phyloP scores from a whole-genome alignment of 2,888 invertebrate genomes.

The Nephrotoma appendiculata region DNA sequence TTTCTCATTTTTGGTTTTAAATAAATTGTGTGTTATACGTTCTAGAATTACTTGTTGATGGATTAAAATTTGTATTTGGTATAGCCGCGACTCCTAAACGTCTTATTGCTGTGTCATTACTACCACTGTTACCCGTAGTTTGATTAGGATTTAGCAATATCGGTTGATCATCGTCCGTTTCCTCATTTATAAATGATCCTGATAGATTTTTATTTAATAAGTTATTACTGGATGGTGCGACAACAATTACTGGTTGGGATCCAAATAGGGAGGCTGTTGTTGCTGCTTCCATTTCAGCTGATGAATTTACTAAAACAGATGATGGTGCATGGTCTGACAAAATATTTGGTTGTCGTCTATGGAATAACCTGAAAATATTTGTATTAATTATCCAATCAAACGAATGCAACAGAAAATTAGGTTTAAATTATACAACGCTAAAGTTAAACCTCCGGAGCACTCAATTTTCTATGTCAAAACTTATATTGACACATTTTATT shows the following conservation, averaged over 20 bases:
- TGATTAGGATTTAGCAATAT: constrained; percentile 7
- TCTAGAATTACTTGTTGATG: background rate
- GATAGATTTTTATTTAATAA: constrained; percentile 32
- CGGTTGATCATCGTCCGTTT: constrained; percentile 17
- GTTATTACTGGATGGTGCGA: constrained; percentile 24
- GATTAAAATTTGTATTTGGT: constrained; percentile 18
- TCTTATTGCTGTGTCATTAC: constrained; percentile 16
- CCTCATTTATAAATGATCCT: constrained; percentile 28
- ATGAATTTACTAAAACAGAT: background rate
- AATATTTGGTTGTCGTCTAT: background rate
- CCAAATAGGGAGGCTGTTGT: background rate
- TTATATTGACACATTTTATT: no score
- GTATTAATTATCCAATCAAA: no score
- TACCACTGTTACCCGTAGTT: background rate
- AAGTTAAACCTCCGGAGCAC: no score
- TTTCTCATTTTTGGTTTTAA: background rate
- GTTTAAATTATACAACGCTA: no score
- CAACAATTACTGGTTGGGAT: background rate
- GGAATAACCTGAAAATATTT: background rate
- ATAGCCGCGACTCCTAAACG: constrained; percentile 30
- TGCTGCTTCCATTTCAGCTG: constrained; percentile 5
- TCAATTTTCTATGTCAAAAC: no score
- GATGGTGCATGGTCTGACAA: background rate
- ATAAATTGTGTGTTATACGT: background rate
- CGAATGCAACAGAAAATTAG: no score